Evolutionary conservation across 2,797 vertebrate species (phyloP).

Genomic region (Australoheros facetus): DNA sequence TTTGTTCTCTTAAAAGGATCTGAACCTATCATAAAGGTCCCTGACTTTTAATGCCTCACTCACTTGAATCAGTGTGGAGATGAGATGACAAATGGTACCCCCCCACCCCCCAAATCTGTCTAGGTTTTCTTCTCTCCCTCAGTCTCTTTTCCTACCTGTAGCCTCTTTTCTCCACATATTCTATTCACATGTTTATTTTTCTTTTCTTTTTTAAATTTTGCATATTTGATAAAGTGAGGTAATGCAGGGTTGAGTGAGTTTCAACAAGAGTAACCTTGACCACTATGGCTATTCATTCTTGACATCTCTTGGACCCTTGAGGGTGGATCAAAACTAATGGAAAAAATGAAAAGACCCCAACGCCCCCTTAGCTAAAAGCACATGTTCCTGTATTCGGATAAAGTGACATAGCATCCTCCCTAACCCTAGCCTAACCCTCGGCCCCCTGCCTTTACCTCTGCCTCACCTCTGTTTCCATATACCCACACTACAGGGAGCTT

Average conservation of each 20-base stretch:
- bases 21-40: too few relatives aligned
- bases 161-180: background rate
- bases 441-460: conserved; percentile 39
- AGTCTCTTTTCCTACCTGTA: background rate
- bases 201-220: background rate
- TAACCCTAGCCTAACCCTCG: conserved; percentile 30
- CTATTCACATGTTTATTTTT: background rate
- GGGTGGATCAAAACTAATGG: conserved; percentile 22
- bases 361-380: background rate
- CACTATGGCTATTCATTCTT: conserved; percentile 50
- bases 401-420: conserved; percentile 45
- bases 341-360: conserved; percentile 32
- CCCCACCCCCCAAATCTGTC: background rate
- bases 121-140: background rate
- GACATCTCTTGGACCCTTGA: background rate
- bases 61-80: conserved; percentile 19
- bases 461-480: conserved; percentile 50
- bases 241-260: conserved; percentile 23
- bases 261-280: conserved; percentile 39
- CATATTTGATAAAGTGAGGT: conserved; percentile 43
- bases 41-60: conserved; percentile 8
- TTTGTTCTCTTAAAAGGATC: too few relatives aligned
- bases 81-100: conserved; percentile 44
- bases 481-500: conserved; percentile 42
- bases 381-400: conserved; percentile 20